A percentile compares a stretch with the other conserved stretches of the same genome.
Evolutionary conservation across 2,888 invertebrate species (phyloP).

Genomic region (Dastarcus helophoroides): DNA sequence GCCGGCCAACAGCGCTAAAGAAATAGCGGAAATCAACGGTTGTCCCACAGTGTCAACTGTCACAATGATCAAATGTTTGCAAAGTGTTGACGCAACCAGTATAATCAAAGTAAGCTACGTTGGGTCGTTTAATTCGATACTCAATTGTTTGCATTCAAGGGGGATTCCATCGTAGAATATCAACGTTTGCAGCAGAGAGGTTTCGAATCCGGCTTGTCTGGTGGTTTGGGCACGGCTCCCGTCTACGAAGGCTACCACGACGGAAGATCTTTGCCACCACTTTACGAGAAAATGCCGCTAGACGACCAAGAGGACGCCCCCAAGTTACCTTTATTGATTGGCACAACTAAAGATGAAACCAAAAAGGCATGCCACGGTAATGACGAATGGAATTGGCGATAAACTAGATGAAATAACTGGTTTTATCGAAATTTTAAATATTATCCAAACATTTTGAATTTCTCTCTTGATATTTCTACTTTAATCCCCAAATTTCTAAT

Average conservation of each 20-base stretch:
- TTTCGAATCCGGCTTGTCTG: constrained; percentile 53
- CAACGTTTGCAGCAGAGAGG: constrained; percentile 45
- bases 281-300: constrained; percentile 51
- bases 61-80: constrained; percentile 55
- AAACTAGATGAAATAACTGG: too few relatives aligned
- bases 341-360: constrained; percentile 63
- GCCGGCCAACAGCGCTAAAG: constrained; percentile 48
- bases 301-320: constrained; percentile 44
- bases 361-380: constrained; percentile 48
- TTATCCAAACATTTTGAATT: too few relatives aligned
- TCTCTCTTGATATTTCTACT: too few relatives aligned
- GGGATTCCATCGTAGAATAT: constrained; percentile 48
- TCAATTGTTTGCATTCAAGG: too few relatives aligned
- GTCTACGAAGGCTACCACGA: constrained; percentile 58
- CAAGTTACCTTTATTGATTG: constrained; percentile 57
- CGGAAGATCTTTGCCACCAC: constrained; percentile 52
- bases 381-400: too few relatives aligned
- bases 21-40: constrained; percentile 50
- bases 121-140: too few relatives aligned
- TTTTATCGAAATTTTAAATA: too few relatives aligned
- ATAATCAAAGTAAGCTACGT: constrained; percentile 39
- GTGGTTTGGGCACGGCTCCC: constrained; percentile 51
- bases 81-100: constrained; percentile 36
- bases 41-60: constrained; percentile 50
- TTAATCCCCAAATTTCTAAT: too few relatives aligned